Conservation (phyloP, 1,140 invertebrate species). For the Leptinotarsa texana region DNA sequence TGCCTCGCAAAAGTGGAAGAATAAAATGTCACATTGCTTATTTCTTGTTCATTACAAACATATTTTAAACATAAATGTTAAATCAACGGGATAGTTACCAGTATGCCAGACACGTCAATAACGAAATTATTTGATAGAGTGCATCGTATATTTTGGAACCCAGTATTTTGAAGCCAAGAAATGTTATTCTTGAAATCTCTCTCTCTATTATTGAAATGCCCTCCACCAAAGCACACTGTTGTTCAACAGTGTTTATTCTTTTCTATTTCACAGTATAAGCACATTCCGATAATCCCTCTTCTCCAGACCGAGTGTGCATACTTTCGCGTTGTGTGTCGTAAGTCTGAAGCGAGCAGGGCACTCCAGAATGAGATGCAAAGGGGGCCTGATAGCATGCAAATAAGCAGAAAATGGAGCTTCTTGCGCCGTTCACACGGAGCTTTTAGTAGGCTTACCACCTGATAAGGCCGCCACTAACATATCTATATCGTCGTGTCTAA, state of each 20-base stretch:
- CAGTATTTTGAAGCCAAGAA: too few species aligned
- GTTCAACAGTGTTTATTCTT: background rate
- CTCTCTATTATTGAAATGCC: too few species aligned
- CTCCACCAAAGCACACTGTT: too few species aligned
- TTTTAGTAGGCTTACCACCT: conserved; percentile 27
- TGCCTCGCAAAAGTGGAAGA: too few species aligned
- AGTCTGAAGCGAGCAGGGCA: background rate
- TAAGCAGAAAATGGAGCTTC: conserved; percentile 29
- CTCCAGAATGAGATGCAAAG: conserved; percentile 6
- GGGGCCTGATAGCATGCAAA: conserved; percentile 31
- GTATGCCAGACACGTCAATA: too few species aligned
- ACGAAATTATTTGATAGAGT: too few species aligned
- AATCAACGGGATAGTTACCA: too few species aligned
- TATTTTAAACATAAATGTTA: too few species aligned
- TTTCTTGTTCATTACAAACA: too few species aligned
- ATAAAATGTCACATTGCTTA: too few species aligned
- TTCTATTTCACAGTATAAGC: background rate
- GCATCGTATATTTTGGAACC: too few species aligned
- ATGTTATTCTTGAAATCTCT: too few species aligned
- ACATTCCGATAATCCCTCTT: conserved; percentile 9
- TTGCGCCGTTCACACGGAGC: conserved; percentile 31
- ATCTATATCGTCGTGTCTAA: conserved; percentile 27
- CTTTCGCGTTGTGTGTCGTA: conserved; percentile 3
- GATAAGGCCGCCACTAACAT: conserved; percentile 32
- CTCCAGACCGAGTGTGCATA: conserved; percentile 9